These are phyloP conservation scores for Gryllus bimaculatus DNA, from an alignment of 1,140 invertebrate genomes.

Conservation along the genomic window DNA sequence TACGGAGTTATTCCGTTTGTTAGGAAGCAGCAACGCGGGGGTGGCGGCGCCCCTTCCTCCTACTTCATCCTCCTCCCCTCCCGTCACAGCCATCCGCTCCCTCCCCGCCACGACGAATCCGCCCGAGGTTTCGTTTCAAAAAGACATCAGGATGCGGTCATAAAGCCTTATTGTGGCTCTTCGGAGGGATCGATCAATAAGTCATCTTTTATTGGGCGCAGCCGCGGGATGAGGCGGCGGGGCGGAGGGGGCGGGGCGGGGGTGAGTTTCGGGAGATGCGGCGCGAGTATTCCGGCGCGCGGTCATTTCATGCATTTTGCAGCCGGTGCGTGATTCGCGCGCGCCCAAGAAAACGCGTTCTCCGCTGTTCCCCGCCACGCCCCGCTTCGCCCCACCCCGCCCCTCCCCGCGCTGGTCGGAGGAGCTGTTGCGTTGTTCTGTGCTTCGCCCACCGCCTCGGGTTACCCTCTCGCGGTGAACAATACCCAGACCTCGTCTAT, in stretches of 20 bases:
- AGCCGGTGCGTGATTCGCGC: background rate
- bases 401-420: too few species aligned
- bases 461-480: too few species aligned
- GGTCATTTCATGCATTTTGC: background rate
- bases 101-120: background rate
- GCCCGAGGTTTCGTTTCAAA: background rate
- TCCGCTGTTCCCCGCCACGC: too few species aligned
- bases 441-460: too few species aligned
- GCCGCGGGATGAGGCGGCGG: too few species aligned
- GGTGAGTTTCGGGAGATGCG: background rate
- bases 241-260: too few species aligned
- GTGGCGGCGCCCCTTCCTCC: background rate
- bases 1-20: background rate
- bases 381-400: too few species aligned
- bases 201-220: background rate
- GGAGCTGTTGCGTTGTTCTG: too few species aligned
- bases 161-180: background rate
- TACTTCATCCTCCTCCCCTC: too few species aligned
- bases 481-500: too few species aligned
- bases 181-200: background rate
- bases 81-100: background rate
- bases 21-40: background rate
- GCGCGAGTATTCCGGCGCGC: background rate
- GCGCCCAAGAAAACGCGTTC: too few species aligned
- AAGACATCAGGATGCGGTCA: background rate